A percentile compares a stretch with the other conserved stretches of the same genome.
These are phyloP conservation scores for Sphaerolaimus hirsutus DNA, from an alignment of 2,888 invertebrate genomes.

Conservation along the genomic window DNA sequence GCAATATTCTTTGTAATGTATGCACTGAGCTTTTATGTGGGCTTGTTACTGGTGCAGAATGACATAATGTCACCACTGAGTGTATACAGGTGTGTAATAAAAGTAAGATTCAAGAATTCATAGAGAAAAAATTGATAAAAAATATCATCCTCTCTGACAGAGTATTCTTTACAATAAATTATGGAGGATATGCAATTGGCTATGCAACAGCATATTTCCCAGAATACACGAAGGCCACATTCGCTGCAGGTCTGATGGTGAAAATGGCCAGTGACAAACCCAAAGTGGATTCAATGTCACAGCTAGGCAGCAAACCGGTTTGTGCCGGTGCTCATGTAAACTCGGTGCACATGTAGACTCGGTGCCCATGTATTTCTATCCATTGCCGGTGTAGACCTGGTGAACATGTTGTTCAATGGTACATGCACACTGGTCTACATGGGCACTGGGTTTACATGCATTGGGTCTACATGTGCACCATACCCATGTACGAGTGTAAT, in stretches of 20 bases:
- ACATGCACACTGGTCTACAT: too few relatives aligned
- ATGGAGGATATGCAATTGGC: conserved; percentile 29
- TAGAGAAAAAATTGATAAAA: too few relatives aligned
- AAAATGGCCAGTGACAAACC: conserved; percentile 17
- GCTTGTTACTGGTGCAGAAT: conserved; percentile 23
- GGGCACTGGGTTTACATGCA: too few relatives aligned
- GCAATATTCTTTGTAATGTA: conserved; percentile 20
- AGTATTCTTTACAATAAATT: conserved; percentile 32
- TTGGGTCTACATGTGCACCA: too few relatives aligned
- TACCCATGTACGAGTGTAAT: too few relatives aligned
- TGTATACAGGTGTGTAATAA: conserved; percentile 27
- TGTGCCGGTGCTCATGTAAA: too few relatives aligned
- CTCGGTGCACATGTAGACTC: too few relatives aligned
- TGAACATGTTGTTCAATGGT: too few relatives aligned
- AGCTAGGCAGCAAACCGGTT: conserved; percentile 9
- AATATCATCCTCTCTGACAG: conserved; percentile 20
- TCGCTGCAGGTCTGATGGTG: conserved; percentile 22
- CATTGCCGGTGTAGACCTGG: too few relatives aligned
- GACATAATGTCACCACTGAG: conserved; percentile 25
- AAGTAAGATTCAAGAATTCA: too few relatives aligned
- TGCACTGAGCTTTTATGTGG: conserved; percentile 19
- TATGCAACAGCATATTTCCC: conserved; percentile 23
- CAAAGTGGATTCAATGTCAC: conserved; percentile 14
- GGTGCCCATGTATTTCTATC: too few relatives aligned
- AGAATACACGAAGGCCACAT: conserved; percentile 24